Percentiles rank a stretch among this genome's conserved stretches.
Evolutionary conservation across 2,888 invertebrate genomes (phyloP).

Genomic region (Euplagia quadripunctaria): DNA sequence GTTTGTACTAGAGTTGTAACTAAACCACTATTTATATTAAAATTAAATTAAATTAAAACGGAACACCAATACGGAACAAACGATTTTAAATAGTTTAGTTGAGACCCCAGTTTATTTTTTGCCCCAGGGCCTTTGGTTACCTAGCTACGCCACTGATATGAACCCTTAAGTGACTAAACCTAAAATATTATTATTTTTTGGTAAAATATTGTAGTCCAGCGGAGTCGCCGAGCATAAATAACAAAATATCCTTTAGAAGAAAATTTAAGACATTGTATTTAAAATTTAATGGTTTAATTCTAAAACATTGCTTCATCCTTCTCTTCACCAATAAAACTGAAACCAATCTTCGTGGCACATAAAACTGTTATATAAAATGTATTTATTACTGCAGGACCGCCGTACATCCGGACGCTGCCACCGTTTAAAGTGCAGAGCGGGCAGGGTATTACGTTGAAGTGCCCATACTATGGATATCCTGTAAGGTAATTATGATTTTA

Average conservation of each 20-base stretch:
- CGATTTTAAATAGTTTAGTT: no score
- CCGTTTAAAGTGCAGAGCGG: constrained; percentile 94
- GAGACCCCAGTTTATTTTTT: no score
- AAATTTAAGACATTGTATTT: not conserved
- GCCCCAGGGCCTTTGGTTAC: no score
- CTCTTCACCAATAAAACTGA: constrained; percentile 21
- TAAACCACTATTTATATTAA: no score
- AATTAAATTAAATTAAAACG: no score
- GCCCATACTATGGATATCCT: constrained; percentile 95
- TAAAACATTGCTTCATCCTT: constrained; percentile 20
- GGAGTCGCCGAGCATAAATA: not conserved
- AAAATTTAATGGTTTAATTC: constrained; percentile 11
- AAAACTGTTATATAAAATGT: constrained; percentile 35
- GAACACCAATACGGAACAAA: no score
- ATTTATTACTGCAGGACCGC: constrained; percentile 87
- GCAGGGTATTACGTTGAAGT: constrained; percentile 91
- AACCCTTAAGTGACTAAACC: not conserved
- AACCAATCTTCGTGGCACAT: constrained; percentile 32
- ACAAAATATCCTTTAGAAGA: not conserved
- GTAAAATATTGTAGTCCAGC: not conserved
- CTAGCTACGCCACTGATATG: no score
- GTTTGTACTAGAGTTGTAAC: no score
- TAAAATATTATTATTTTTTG: not conserved
- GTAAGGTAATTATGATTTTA: constrained; percentile 81
- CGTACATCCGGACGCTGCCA: constrained; percentile 91